Conservation (phyloP, 1,140 invertebrate genomes). For the Zeugodacus cucurbitae region DNA sequence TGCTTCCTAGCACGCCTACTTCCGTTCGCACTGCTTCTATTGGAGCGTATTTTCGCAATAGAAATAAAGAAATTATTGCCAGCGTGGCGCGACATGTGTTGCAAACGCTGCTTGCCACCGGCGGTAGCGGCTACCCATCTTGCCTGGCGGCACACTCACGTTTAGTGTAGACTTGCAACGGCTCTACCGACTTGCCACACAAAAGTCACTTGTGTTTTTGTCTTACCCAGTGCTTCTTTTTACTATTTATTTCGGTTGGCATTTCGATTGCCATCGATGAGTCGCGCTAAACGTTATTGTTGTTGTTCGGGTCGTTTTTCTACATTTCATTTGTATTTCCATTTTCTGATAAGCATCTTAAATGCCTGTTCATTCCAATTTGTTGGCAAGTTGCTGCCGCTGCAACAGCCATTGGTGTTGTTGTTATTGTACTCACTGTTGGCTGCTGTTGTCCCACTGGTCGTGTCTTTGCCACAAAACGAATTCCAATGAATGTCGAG, state of each 20-base stretch:
- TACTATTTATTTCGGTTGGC: neutral
- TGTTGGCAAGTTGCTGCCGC: conserved; percentile 43
- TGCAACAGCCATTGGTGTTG: conserved; percentile 37
- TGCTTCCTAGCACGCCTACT: neutral
- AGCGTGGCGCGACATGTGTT: conserved; percentile 9
- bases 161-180: conserved; percentile 5
- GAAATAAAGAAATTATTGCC: conserved; percentile 34
- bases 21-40: neutral
- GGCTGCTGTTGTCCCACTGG: conserved; percentile 29
- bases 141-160: conserved; percentile 39
- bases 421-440: neutral
- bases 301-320: conserved; percentile 46
- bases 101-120: conserved; percentile 41
- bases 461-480: conserved; percentile 1
- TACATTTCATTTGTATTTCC: conserved; percentile 51
- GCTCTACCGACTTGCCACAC: neutral
- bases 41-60: neutral
- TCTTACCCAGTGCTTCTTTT: neutral
- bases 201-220: conserved; percentile 33
- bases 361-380: conserved; percentile 52
- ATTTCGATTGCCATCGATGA: conserved; percentile 39
- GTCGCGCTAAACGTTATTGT: neutral
- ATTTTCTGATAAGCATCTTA: conserved; percentile 65
- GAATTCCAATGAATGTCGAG: conserved; percentile 35
- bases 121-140: conserved; percentile 42